Base-by-base conservation (phyloP, 2,797 vertebrate genomes). In the Leucoraja ocellata region DNA sequence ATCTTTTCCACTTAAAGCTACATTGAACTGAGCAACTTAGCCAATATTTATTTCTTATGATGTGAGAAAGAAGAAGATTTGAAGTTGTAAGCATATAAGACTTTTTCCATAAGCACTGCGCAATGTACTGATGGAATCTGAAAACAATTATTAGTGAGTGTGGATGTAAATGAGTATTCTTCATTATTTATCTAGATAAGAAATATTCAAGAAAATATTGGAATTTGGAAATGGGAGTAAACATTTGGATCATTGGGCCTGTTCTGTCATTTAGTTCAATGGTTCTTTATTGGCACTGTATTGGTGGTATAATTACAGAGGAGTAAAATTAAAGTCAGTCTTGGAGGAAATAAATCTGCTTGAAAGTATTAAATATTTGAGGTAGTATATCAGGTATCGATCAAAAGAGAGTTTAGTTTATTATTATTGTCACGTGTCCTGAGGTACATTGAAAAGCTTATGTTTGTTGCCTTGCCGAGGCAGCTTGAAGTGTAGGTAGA, bases 1-100 rank as follows among this genome's bases (percentile, higher is more conserved):
- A 71, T 25, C 28, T 91, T 3, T 91, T 91, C 71, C 63, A 91
- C 25, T 91, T 91, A 23, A 91, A 91, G 65, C 86, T 7, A 71
- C 71, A 6, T 71, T 91, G 21, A 68, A 91, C 65, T 71, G 16
- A 71, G 32, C 86, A 68, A 21, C 21, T 39, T 36, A 71, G 13
- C n/a, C 63, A 36, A 13, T 88, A 28, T 90, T 90, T 68, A 58
- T 84, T 36, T 65, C 21, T 36, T 68, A 14, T 90, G 4, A 54
- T n/a, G 7, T 68, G 61, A 68, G 84, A 11, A 61, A 86, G 83
- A n/a, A 63, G 63, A 65, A 63, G 28, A 5, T 5, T 68, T 90
- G n/a, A 65, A 8, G 2, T 71, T 23, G 14, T 16, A 36, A 63
- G 32, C 18, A 11, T 90, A 68, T 90, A 39, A 39, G 32, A 90